Evolutionary conservation across 2,797 vertebrate genomes (phyloP), one percentile per base, ranked within the genome.

Genomic region (Platalea minor): DNA sequence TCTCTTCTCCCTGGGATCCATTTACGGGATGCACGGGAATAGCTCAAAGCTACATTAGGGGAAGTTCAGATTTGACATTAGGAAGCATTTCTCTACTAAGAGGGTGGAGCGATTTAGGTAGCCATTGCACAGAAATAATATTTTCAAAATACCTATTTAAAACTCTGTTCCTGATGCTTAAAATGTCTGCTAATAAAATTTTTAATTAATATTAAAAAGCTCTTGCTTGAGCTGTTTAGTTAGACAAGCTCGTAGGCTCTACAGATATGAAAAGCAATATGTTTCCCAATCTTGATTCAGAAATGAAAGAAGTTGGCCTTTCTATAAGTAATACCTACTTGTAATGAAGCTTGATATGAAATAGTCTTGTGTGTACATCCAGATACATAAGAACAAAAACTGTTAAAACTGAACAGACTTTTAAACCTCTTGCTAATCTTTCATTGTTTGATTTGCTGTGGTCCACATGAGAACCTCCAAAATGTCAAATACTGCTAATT

Each of bases 21-120:
- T 16, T 64, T 14, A 10, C 14, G 23, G 8, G 7, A 53, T 3
- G 0, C 3, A 2, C 46, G 12, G 26, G 11, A 67, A 67, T 5
- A 9, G 15, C 2, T 56, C 61, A 35, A 56, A 79, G 24, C 16
- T 79, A 33, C 0, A 0, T 6, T 13, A 54, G 17, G 6, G 20
- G 26, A 65, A 5, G 11, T n/a, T 54, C 9, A 45, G 11, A 35
- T 25, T 12, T 17, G 25, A 56, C 7, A 18, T 33, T 57, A 68
- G 17, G 77, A 39, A 68, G 5, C 13, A 13, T 39, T 39, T 80
- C 7, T 7, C 56, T 46, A 46, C 26, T 1, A 5, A 54, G 7
- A 11, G 24, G 5, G 28, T 48, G 14, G 13, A 51, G 13, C 41
- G 7, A 63, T 35, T 57, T 77, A 48, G 17, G 57, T 33, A 73